Evolutionary conservation across 2,888 invertebrate species (phyloP), one percentile per base, ranked within the genome.

Genomic region (Oscheius sp.): DNA sequence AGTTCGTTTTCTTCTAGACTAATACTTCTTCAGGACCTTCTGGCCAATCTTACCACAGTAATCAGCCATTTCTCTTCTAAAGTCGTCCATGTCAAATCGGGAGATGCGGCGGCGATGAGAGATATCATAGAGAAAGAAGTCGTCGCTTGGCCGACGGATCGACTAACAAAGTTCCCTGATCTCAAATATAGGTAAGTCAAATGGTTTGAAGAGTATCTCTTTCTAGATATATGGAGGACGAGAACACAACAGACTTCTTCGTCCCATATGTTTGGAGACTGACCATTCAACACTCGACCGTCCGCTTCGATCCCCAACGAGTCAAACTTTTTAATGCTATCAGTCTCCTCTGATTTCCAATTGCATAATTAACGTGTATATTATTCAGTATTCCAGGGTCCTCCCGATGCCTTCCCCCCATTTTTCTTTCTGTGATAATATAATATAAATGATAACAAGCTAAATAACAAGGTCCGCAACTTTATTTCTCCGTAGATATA

Each of bases 221-320:
- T 47, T 70, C 41, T 44, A 72, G 95, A 78, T 98, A 98, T 86
- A 97, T 98, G 0, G 98, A 99, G 88, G 98, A 99, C 87, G 97
- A 97, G 76, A 91, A 93, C 68, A 97, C 97, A 0, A 97, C 97
- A 87, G 96, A 97, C 85, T 98, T 98, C 89, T 98, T 99, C 89
- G 94, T 97, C 78, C 98, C 98, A 0, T 98, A 99, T 87, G 94
- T 97, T 26, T 98, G 98, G 98, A 92, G 93, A 87, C 68, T 80
- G 41, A 67, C 73, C 17, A 70, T 74, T 72, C 87, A 89, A 68
- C 88, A 88, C 45, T 89, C 90, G 1, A 88, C 88, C 65, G 85
- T 90, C 49, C 89, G 89, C 83, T 90, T 89, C 88, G 88, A 88
- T 69, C 82, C 87, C 2, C 81, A 85, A 3, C 86, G 87, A 69